Evolutionary conservation across 2,113 vertebrate genomes (phyloP), one percentile per base, ranked within the genome.

Genomic region (Hylia prasina): DNA sequence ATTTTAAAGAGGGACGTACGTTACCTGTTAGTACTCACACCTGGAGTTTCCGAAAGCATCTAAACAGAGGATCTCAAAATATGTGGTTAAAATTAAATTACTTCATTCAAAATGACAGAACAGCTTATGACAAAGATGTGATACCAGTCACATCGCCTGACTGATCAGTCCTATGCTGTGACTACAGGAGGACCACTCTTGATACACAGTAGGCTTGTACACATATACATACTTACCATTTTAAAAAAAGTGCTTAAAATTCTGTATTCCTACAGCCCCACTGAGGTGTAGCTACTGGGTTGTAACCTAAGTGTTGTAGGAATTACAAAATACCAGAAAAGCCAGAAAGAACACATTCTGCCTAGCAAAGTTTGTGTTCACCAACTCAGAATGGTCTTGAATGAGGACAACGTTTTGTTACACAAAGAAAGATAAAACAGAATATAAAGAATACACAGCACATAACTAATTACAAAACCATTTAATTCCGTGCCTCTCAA

Each of bases 11-110:
- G 93, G 95, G 78, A 73, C 16, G 5, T 89, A 87, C 91, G 0
- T 87, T 94, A 94, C 88, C 94, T 95, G 93, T 69, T 23, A 71
- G 88, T 33, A 95, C 87, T 66, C 81, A 94, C 79, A 92, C 54
- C 81, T 93, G 79, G 64, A 92, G 80, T 76, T 82, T 87, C 94
- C n/a, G 0, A 96, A 93, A 95, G 96, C 82, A 97, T 94, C 94
- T 97, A 97, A 92, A 96, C 95, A 96, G 80, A 96, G 92, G 90
- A 93, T 94, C 96, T 96, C 89, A 94, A 93, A 96, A 96, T 71
- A 95, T 0, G 82, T 56, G 72, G 90, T 96, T 92, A 97, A 95
- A 90, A 93, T 87, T 63, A 61, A 87, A 51, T 77, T 69, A 64
- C 54, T 96, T 70, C 22, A 90, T 91, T 89, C 57, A 78, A 63